Evolutionary conservation across 2,797 vertebrate genomes (phyloP), one percentile per base, ranked within the genome.

Genomic region (Nasua narica): DNA sequence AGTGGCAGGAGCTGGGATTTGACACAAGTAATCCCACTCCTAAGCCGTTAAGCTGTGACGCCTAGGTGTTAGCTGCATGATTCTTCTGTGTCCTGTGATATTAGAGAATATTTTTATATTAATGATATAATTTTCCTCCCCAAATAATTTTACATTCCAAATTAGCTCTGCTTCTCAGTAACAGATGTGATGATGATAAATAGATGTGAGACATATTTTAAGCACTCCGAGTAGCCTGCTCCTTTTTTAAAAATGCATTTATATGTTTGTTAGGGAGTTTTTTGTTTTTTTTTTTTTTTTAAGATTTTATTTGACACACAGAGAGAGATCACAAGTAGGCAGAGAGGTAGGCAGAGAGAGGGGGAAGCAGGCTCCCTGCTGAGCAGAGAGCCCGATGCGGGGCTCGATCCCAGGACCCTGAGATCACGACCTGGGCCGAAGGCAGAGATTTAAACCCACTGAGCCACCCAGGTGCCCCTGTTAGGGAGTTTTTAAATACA

Each of bases 171-270:
- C 35, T 76, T 37, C 32, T 83, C 50, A 83, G 56, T 67, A 76
- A 46, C 32, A 74, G 54, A 70, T 79, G 40, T 67, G 56, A n/a
- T 79, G 69, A 79, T 92, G 48, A 65, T 32, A 96, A 69, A 52
- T 94, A 65, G 54, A 70, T 5, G 14, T 52, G 82, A 83, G 52
- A 35, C 46, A n/a, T 37, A 70, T 94, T 77, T 90, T 82, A 78
- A 94, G 21, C 35, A 40, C 40, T 92, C 32, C 58, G 27, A 67
- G 2, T 83, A 79, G 56, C 27, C 81, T 69, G 9, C 19, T 60
- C n/a, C 91, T 90, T 77, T 92, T 90, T 81, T 85, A 94, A 74
- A 91, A 86, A 89, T 32, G 11, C 7, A 25, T n/a, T 90, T 91
- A 11, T 54, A 3, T 87, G 10, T 89, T 77, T 96, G 9, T 93